Conservation (phyloP, 92 coral and sea anemone genomes). For the Zoanthus solanderi region DNA sequence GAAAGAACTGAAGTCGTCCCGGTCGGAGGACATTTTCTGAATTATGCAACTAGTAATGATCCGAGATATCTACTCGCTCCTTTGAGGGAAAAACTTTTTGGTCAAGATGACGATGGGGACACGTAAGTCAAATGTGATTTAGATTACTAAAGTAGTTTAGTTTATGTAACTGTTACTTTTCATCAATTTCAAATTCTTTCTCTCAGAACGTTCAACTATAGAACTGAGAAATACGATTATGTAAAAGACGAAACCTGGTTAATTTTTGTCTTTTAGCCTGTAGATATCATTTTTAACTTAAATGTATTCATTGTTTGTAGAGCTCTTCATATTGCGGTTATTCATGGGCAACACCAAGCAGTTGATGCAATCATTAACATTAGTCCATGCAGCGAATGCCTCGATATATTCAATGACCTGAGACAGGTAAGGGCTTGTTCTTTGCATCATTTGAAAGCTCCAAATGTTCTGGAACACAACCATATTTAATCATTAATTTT, state of each 20-base stretch:
- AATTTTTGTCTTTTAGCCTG: no score
- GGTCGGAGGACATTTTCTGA: constrained; percentile 61
- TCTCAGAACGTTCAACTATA: not conserved
- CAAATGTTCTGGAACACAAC: not conserved
- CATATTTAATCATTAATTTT: not conserved
- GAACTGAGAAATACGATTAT: no score
- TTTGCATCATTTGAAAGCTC: not conserved
- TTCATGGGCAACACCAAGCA: constrained; percentile 61
- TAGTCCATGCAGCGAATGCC: constrained; percentile 68
- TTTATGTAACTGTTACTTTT: not conserved
- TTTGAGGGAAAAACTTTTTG: constrained; percentile 54
- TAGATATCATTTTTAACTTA: not conserved
- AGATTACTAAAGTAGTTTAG: not conserved
- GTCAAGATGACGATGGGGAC: constrained; percentile 94
- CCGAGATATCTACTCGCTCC: constrained; percentile 86
- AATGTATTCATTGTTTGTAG: constrained; percentile 42
- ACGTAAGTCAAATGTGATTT: constrained; percentile 74
- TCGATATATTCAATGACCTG: constrained; percentile 78
- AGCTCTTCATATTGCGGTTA: constrained; percentile 83
- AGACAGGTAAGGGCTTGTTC: constrained; percentile 72
- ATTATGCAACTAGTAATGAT: constrained; percentile 82
- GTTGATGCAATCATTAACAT: constrained; percentile 69
- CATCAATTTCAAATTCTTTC: not conserved
- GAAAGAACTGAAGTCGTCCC: constrained; percentile 11
- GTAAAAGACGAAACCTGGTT: no score